These are phyloP conservation scores for Pollenia amentaria DNA, from an alignment of 2,888 invertebrate genomes.

Conservation along the genomic window DNA sequence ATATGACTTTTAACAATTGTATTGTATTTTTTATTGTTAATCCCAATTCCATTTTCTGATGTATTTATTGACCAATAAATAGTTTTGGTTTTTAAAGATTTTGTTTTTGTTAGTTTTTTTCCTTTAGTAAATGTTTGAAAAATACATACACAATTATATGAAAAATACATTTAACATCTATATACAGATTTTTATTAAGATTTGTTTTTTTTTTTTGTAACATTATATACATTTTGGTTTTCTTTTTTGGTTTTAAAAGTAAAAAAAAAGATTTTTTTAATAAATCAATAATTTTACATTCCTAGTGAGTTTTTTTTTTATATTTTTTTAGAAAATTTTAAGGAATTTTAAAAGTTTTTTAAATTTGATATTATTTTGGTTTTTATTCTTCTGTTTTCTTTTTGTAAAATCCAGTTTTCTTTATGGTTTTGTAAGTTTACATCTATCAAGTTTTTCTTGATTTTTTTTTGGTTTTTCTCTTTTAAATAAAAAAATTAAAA, in stretches of 20 bases:
- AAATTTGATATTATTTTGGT: slow-evolving; percentile 19
- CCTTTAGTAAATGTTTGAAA: slow-evolving; percentile 54
- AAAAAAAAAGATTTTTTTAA: slow-evolving; percentile 25
- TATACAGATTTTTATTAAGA: slow-evolving; percentile 64
- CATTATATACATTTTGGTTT: slow-evolving; percentile 50
- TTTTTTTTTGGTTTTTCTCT: not conserved
- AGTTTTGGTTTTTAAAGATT: not conserved
- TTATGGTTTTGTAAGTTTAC: slow-evolving; percentile 14
- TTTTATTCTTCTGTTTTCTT: slow-evolving; percentile 1
- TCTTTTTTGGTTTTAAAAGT: not conserved
- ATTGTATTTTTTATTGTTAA: slow-evolving; percentile 41
- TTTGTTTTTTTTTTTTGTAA: slow-evolving; percentile 22
- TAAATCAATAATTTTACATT: slow-evolving; percentile 32
- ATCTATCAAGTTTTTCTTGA: slow-evolving; percentile 22
- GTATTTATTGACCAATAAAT: not conserved
- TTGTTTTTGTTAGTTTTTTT: slow-evolving; percentile 24
- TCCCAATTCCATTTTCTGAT: not conserved
- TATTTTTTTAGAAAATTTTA: slow-evolving; percentile 28
- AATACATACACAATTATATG: slow-evolving; percentile 67
- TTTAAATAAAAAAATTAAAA: slow-evolving; percentile 63
- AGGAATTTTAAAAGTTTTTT: slow-evolving; percentile 39
- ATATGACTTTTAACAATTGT: slow-evolving; percentile 48
- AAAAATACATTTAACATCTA: slow-evolving; percentile 71
- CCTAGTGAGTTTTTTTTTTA: slow-evolving; percentile 6
- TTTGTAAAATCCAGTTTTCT: not conserved